Evolutionary conservation across 2,113 vertebrate species (phyloP).

Genomic region (Eleginops maclovinus): DNA sequence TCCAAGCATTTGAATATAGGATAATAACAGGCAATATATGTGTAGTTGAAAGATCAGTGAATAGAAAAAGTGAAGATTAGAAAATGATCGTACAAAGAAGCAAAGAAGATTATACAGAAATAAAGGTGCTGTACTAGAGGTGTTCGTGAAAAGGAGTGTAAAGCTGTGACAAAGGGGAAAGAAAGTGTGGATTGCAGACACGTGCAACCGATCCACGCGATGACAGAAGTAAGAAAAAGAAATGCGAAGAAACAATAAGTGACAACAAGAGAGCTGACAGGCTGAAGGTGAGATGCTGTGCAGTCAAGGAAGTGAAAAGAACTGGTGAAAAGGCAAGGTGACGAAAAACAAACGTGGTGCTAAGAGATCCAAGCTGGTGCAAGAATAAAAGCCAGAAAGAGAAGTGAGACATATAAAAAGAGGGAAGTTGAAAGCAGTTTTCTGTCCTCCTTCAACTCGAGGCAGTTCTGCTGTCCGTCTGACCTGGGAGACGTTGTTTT

Average conservation of each 20-base stretch:
- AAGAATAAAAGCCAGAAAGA: conserved; percentile 21
- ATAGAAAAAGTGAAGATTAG: not conserved
- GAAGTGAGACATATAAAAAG: conserved; percentile 33
- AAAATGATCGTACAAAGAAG: conserved; percentile 6
- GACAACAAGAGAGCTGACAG: conserved; percentile 31
- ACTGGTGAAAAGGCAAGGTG: conserved; percentile 30
- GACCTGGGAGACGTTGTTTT: conserved; percentile 56
- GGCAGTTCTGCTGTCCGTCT: conserved; percentile 49
- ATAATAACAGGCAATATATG: not conserved
- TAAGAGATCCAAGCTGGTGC: conserved; percentile 45
- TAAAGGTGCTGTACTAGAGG: not conserved
- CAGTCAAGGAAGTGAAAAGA: conserved; percentile 36
- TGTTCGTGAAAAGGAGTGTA: conserved; percentile 4
- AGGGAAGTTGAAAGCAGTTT: conserved; percentile 1
- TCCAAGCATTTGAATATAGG: not conserved
- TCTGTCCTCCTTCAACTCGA: conserved; percentile 21
- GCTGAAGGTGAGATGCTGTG: conserved; percentile 35
- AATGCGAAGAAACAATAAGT: conserved; percentile 46
- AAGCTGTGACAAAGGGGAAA: not conserved
- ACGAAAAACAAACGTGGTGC: conserved; percentile 24
- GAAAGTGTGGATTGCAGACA: conserved; percentile 16
- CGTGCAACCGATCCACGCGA: not conserved
- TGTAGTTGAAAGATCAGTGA: not conserved
- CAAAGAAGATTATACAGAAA: conserved; percentile 7
- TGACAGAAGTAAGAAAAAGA: conserved; percentile 26